These are phyloP conservation scores for Patella ulyssiponensis DNA, from an alignment of 2,888 invertebrate species.

Conservation along the genomic window DNA sequence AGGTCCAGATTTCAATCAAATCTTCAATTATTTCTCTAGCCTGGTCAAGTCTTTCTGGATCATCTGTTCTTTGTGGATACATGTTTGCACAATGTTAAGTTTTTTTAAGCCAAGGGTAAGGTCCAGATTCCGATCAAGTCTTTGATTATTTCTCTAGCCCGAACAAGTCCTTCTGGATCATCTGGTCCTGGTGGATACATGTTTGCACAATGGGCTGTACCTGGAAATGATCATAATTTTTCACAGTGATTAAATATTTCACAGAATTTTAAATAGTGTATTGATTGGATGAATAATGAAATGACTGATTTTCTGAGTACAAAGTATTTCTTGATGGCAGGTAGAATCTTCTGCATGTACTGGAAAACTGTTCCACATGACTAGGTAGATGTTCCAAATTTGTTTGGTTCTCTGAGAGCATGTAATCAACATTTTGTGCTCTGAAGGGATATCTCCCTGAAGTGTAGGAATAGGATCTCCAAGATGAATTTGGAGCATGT, in stretches of 20 bases:
- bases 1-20: conserved; percentile 73
- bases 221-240: conserved; percentile 65
- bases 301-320: no score
- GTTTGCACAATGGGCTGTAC: conserved; percentile 95
- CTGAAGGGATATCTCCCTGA: no score
- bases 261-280: no score
- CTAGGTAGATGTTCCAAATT: no score
- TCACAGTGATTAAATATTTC: background rate
- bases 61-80: conserved; percentile 83
- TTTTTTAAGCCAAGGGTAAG: no score
- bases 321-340: no score
- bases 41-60: conserved; percentile 79
- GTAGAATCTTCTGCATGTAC: no score
- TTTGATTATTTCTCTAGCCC: conserved; percentile 77
- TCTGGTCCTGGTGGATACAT: conserved; percentile 84
- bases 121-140: conserved; percentile 73
- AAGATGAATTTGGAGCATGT: no score
- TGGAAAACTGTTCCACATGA: background rate
- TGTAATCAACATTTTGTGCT: no score
- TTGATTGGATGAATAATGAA: no score
- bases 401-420: no score
- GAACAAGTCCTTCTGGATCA: conserved; percentile 80
- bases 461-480: no score
- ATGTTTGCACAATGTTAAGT: conserved; percentile 87
- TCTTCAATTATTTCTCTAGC: conserved; percentile 77